Conservation (phyloP, 92 coral and sea anemone species). For the Epizoanthus illoricatus region DNA sequence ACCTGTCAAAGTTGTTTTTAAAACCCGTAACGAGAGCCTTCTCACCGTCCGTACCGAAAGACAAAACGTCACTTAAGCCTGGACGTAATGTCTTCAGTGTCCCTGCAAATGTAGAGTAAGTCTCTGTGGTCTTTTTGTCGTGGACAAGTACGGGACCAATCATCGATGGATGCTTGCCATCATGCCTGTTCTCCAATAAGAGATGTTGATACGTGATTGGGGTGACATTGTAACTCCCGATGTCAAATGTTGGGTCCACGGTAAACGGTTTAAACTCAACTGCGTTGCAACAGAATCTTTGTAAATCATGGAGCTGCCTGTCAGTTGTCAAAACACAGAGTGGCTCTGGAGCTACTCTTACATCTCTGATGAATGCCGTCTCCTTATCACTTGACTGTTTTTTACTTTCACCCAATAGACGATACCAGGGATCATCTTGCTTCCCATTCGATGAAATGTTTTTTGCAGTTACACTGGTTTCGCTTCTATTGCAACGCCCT, state of each 20-base stretch:
- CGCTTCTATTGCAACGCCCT: not conserved
- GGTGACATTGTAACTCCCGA: conserved; percentile 46
- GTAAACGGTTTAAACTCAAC: conserved; percentile 39
- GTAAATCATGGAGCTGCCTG: conserved; percentile 44
- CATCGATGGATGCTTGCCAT: conserved; percentile 47
- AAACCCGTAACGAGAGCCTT: conserved; percentile 19
- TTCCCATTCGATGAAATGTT: conserved; percentile 1
- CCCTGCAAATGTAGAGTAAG: conserved; percentile 28
- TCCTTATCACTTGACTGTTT: conserved; percentile 27
- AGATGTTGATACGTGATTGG: conserved; percentile 49
- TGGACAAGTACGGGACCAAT: conserved; percentile 40
- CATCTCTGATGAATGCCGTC: conserved; percentile 48
- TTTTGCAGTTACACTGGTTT: not conserved
- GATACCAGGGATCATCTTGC: conserved; percentile 41
- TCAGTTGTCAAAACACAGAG: conserved; percentile 42
- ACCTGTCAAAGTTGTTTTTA: conserved; percentile 31
- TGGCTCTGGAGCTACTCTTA: conserved; percentile 44
- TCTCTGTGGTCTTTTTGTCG: conserved; percentile 25
- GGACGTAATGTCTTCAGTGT: conserved; percentile 24
- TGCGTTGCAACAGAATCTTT: conserved; percentile 46
- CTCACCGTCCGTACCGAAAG: conserved; percentile 38
- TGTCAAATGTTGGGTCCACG: conserved; percentile 49
- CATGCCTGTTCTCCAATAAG: conserved; percentile 29
- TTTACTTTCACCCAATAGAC: conserved; percentile 39
- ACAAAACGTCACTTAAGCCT: conserved; percentile 16